These are phyloP conservation scores for Tachuris rubrigastra DNA, from an alignment of 2,113 vertebrate species.

Conservation along the genomic window DNA sequence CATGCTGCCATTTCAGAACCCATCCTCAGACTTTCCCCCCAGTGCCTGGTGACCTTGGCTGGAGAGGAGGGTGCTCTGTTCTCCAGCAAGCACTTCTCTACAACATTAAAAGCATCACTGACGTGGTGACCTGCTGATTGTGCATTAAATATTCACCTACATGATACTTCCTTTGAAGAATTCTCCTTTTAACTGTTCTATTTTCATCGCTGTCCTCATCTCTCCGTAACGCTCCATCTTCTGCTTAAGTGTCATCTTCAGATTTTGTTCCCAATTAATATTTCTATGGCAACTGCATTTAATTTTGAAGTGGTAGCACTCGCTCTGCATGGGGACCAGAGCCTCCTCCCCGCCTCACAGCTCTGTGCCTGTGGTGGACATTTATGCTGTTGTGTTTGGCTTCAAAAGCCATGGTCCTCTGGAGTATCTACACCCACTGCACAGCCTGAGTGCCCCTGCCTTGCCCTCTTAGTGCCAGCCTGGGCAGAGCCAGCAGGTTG, in stretches of 20 bases:
- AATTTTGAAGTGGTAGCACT: slow-evolving; percentile 40
- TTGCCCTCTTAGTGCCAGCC: neutral
- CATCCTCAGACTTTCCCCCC: neutral
- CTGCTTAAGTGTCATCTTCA: slow-evolving; percentile 55
- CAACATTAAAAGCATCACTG: neutral
- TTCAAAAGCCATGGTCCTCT: neutral
- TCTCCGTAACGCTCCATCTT: slow-evolving; percentile 19
- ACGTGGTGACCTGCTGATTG: neutral
- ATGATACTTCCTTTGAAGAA: slow-evolving; percentile 40
- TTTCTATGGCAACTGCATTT: slow-evolving; percentile 70
- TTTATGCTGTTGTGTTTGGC: neutral
- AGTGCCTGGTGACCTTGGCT: neutral
- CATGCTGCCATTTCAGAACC: neutral
- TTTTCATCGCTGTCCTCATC: slow-evolving; percentile 57
- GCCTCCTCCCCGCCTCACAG: neutral
- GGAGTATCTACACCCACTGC: neutral
- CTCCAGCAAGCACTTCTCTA: neutral
- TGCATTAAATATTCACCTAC: slow-evolving; percentile 51
- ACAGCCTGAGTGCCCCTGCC: neutral
- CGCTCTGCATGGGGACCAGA: neutral
- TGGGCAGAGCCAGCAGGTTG: neutral
- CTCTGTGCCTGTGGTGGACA: neutral
- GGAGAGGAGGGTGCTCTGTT: neutral
- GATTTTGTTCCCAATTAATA: slow-evolving; percentile 69
- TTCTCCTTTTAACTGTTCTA: slow-evolving; percentile 55